Conservation (phyloP, 2,797 vertebrate genomes). For the Triplophysa yarkandensis region DNA sequence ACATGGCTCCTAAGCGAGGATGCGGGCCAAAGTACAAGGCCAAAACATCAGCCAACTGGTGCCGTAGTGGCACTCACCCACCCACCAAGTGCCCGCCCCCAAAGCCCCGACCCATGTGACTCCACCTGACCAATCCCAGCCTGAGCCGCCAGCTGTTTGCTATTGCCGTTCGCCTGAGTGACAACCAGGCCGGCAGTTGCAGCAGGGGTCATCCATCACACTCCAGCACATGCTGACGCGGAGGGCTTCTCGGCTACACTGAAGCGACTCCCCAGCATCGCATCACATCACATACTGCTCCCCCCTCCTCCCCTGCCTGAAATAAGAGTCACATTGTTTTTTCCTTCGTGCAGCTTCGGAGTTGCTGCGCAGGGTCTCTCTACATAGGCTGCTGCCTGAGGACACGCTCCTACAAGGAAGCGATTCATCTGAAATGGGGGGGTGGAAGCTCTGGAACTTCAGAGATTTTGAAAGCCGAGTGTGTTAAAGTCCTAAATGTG, state of each 20-base stretch:
- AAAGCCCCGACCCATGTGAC: slow-evolving; percentile 48
- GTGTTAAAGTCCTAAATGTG: slow-evolving; percentile 41
- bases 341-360: slow-evolving; percentile 43
- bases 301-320: slow-evolving; percentile 44
- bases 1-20: slow-evolving; percentile 59
- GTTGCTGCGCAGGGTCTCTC: slow-evolving; percentile 49
- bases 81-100: slow-evolving; percentile 43
- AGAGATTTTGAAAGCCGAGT: slow-evolving; percentile 42
- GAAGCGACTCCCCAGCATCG: slow-evolving; percentile 55
- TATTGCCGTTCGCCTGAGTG: slow-evolving; percentile 60
- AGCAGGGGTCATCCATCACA: slow-evolving; percentile 67
- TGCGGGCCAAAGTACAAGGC: slow-evolving; percentile 69
- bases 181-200: slow-evolving; percentile 62
- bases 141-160: slow-evolving; percentile 51
- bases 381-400: slow-evolving; percentile 58
- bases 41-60: slow-evolving; percentile 65
- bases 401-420: slow-evolving; percentile 62
- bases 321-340: slow-evolving; percentile 66
- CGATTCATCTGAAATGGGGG: slow-evolving; percentile 59
- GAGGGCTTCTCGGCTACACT: slow-evolving; percentile 47
- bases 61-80: slow-evolving; percentile 52
- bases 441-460: slow-evolving; percentile 55
- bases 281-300: slow-evolving; percentile 54
- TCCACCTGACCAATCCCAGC: slow-evolving; percentile 54
- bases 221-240: slow-evolving; percentile 49